Evolutionary conservation across 1,140 invertebrate genomes (phyloP), one percentile per base, ranked within the genome.

Genomic region (Pseudomyrmex concolor): DNA sequence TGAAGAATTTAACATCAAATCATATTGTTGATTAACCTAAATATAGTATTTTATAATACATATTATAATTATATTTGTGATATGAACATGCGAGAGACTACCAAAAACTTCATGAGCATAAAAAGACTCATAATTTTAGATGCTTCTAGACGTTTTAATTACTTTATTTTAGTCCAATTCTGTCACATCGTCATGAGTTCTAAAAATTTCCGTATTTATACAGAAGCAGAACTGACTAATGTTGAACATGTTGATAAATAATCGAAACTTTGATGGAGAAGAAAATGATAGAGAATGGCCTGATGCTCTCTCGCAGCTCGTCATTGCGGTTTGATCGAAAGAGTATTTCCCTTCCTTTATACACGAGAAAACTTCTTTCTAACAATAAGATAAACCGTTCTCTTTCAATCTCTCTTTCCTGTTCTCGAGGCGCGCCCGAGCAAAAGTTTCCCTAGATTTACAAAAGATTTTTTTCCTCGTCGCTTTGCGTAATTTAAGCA

Each of bases 371-470:
- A 88, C 84, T 89, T 86, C 86, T 81, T 86, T 71, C 81, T 54
- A 86, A n/a, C n/a, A n/a, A n/a, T n/a, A n/a, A 88, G 84, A 89
- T 89, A 89, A 89, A 89, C 86, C 82, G 71, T 62, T 88, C 86
- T 60, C 34, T 57, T 78, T 78, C 63, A 68, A 22, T 15, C 51
- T 45, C 63, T 45, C 4, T 9, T 34, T 17, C 34, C 34, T 1
- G 43, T 9, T 57, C 55, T 43, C 19, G 45, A 45, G 80, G 50
- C 54, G 85, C 64, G 71, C n/a, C 64, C 62, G 55, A 70, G 55
- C 34, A 34, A 73, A 87, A 88, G 71, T 88, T 88, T 77, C 10
- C 1, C n/a, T 83, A 87, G 86, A 88, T 88, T 88, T 76, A 85
- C 86, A 87, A 88, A 88, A 88, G 86, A 88, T 85, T 88, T 78